These are phyloP conservation scores for Pipistrellus pipistrellus DNA, from an alignment of 2,797 vertebrate species.

Conservation along the genomic window DNA sequence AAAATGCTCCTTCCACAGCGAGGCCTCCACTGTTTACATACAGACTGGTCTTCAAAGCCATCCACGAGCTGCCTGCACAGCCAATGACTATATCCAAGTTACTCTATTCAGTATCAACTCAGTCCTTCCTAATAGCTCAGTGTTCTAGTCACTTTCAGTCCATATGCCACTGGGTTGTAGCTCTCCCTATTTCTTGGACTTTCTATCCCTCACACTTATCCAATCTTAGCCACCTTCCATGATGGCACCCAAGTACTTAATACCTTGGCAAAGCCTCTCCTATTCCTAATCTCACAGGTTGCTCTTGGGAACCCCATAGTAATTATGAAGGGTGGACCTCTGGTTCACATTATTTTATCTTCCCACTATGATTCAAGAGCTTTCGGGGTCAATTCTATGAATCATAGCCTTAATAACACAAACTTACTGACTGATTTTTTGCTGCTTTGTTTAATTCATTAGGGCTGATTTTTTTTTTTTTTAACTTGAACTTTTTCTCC, in stretches of 20 bases:
- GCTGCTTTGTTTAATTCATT: conserved; percentile 30
- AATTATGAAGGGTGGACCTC: background rate
- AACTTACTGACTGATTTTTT: background rate
- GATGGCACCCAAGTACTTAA: background rate
- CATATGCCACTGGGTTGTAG: background rate
- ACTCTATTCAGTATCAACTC: background rate
- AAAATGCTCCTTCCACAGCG: background rate
- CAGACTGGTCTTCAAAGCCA: background rate
- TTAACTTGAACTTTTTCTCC: background rate
- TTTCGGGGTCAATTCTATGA: background rate
- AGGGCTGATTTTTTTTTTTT: background rate
- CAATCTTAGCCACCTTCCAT: background rate
- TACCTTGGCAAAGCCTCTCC: background rate
- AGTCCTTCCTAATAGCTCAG: background rate
- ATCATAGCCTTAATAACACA: background rate
- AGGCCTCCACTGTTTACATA: background rate
- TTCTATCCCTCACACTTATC: background rate
- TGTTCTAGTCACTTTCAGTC: background rate
- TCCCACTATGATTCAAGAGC: background rate
- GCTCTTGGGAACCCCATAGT: background rate
- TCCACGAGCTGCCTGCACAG: fast-evolving
- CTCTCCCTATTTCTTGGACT: background rate
- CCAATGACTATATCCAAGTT: background rate
- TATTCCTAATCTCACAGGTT: background rate
- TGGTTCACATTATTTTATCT: background rate